A percentile compares a stretch with the other conserved stretches of the same genome.
These are phyloP conservation scores for Aporophyla nigra DNA, from an alignment of 2,888 invertebrate species.

Conservation along the genomic window DNA sequence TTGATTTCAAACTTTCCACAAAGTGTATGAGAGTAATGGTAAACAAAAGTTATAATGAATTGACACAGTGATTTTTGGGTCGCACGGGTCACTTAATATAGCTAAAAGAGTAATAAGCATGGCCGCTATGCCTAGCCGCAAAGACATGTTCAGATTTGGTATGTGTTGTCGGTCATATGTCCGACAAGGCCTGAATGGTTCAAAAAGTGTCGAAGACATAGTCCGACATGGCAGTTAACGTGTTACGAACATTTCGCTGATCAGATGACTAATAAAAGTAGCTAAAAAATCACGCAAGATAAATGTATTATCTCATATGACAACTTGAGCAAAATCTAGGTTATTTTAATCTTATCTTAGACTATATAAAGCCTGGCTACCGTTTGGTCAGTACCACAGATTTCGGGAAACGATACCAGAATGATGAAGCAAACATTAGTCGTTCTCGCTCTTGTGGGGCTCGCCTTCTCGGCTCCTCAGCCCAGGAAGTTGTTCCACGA, in stretches of 20 bases:
- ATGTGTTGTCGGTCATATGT: too few relatives aligned
- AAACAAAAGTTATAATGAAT: too few relatives aligned
- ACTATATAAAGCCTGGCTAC: constrained; percentile 67
- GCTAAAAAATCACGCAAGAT: constrained; percentile 43
- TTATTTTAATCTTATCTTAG: constrained; percentile 55
- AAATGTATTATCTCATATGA: constrained; percentile 59
- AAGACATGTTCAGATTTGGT: too few relatives aligned
- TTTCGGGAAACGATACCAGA: constrained; percentile 53
- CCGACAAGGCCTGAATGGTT: too few relatives aligned
- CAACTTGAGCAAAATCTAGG: constrained; percentile 34
- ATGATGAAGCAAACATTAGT: constrained; percentile 78
- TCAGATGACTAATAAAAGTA: not conserved
- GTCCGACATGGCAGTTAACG: too few relatives aligned
- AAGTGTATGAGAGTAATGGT: too few relatives aligned
- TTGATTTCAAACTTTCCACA: too few relatives aligned
- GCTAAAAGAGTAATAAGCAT: too few relatives aligned
- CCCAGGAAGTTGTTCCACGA: constrained; percentile 82
- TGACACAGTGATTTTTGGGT: too few relatives aligned
- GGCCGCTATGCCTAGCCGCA: too few relatives aligned
- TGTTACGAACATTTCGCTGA: not conserved
- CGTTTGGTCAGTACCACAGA: constrained; percentile 52
- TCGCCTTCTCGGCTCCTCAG: constrained; percentile 77
- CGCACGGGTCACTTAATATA: too few relatives aligned
- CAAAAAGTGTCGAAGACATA: too few relatives aligned
- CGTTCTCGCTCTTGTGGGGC: constrained; percentile 72